Evolutionary conservation across 2,888 invertebrate species (phyloP).

Genomic region (Cylloceria caligata): DNA sequence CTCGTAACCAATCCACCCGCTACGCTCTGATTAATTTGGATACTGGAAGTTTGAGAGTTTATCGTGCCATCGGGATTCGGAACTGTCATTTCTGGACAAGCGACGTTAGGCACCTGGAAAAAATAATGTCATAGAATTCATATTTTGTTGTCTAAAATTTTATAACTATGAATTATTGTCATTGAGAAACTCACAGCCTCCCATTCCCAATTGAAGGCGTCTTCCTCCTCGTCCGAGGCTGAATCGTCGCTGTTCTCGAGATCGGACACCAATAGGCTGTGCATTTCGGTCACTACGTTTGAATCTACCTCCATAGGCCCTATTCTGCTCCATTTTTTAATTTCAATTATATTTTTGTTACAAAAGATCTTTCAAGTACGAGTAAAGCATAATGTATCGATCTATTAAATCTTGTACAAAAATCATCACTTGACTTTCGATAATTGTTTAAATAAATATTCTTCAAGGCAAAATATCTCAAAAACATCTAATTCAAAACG

Average conservation of each 20-base stretch:
- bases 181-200: constrained; percentile 87
- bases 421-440: neutral
- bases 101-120: constrained; percentile 86
- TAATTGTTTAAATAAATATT: neutral
- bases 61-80: constrained; percentile 81
- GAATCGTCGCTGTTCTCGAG: constrained; percentile 88
- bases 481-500: neutral
- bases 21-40: constrained; percentile 85
- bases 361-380: too few relatives aligned
- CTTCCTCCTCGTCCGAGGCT: constrained; percentile 89
- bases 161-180: neutral
- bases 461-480: neutral
- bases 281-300: constrained; percentile 87
- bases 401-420: neutral
- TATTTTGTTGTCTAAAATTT: neutral
- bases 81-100: constrained; percentile 85
- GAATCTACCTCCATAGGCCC: constrained; percentile 88
- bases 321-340: constrained; percentile 82
- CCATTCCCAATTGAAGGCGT: constrained; percentile 92
- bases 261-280: constrained; percentile 88
- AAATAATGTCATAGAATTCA: constrained; percentile 3
- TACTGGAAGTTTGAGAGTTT: constrained; percentile 81
- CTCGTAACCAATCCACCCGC: constrained; percentile 92
- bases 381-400: constrained; percentile 17
- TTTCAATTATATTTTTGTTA: constrained; percentile 36